Conservation (phyloP, 92 coral and sea anemone species). For the Zoanthus sociatus region DNA sequence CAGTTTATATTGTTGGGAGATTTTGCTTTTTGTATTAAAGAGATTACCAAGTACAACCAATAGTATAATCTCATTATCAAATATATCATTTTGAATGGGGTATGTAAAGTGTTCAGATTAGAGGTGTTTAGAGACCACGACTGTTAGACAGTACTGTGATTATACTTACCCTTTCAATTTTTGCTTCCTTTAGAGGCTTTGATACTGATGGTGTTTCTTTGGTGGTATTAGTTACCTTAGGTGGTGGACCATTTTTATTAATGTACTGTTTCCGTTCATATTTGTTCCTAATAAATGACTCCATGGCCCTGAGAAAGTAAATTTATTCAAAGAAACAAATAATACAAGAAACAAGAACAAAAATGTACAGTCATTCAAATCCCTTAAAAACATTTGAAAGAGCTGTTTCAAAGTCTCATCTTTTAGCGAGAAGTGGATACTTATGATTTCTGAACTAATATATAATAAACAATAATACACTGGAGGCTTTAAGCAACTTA, state of each 20-base stretch:
- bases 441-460: too few species aligned
- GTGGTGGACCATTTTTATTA: conserved; percentile 92
- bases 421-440: too few species aligned
- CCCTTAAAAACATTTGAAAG: background rate
- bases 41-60: too few species aligned
- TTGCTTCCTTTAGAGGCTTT: conserved; percentile 48
- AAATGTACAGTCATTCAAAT: conserved; percentile 43
- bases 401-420: too few species aligned
- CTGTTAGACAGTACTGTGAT: background rate
- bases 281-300: conserved; percentile 89
- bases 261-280: conserved; percentile 93
- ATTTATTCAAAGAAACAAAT: conserved; percentile 33
- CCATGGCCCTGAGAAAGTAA: conserved; percentile 72
- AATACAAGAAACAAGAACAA: conserved; percentile 2
- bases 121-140: background rate
- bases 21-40: too few species aligned
- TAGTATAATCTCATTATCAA: too few species aligned
- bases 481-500: too few species aligned
- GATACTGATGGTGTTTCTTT: conserved; percentile 42
- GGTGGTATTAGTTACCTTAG: conserved; percentile 43
- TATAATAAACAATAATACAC: too few species aligned
- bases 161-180: conserved; percentile 39
- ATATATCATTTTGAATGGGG: too few species aligned
- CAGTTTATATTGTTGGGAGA: too few species aligned
- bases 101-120: too few species aligned